These are phyloP conservation scores for Harpagifer antarcticus DNA, from an alignment of 2,797 vertebrate species.

Conservation along the genomic window DNA sequence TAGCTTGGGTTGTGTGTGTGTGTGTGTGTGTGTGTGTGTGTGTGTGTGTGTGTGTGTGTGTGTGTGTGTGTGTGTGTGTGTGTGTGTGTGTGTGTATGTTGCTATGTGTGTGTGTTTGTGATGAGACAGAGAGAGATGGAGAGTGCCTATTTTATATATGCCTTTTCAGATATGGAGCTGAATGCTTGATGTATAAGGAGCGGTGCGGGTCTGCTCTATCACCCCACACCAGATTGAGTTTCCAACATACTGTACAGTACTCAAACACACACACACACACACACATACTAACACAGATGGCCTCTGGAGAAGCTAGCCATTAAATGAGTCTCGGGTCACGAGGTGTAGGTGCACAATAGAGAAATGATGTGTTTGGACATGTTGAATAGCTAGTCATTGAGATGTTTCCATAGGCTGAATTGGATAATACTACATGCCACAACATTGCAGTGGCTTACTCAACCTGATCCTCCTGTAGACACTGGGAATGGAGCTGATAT, in stretches of 20 bases:
- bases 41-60: constrained; percentile 9
- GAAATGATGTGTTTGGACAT: constrained; percentile 79
- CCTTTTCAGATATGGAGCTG: constrained; percentile 56
- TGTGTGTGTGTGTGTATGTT: background rate
- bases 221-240: constrained; percentile 79
- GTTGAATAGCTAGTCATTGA: constrained; percentile 72
- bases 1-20: constrained; percentile 19
- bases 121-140: constrained; percentile 7
- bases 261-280: background rate
- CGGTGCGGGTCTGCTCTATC: constrained; percentile 67
- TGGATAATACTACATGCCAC: constrained; percentile 66
- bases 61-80: background rate
- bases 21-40: constrained; percentile 6
- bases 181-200: constrained; percentile 74
- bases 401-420: constrained; percentile 74
- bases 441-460: constrained; percentile 60
- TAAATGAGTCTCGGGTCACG: constrained; percentile 65
- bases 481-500: constrained; percentile 61
- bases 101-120: background rate
- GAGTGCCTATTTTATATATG: constrained; percentile 55
- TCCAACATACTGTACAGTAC: constrained; percentile 66
- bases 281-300: constrained; percentile 54
- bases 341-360: constrained; percentile 72
- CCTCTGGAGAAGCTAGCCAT: constrained; percentile 71
- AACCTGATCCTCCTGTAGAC: constrained; percentile 67